phyloP scores from a whole-genome alignment of 2,797 vertebrate species.

The Alectoris magna region DNA sequence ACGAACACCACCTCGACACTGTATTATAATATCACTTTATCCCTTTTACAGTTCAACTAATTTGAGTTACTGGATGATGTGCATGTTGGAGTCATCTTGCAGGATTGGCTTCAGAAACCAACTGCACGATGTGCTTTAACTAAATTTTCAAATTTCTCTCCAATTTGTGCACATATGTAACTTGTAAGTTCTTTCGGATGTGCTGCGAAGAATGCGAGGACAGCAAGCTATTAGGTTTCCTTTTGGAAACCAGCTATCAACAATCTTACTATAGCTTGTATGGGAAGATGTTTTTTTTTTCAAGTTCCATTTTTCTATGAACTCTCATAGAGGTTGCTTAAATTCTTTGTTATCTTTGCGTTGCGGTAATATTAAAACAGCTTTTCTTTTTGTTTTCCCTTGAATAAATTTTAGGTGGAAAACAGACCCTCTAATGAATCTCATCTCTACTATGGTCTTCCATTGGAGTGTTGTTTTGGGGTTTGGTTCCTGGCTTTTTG shows the following conservation, averaged over 20 bases:
- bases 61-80: background rate
- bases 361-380: background rate
- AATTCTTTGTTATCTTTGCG: background rate
- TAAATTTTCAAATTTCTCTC: background rate
- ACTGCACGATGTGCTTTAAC: background rate
- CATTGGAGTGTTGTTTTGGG: background rate
- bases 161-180: background rate
- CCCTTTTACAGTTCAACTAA: background rate
- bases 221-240: background rate
- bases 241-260: background rate
- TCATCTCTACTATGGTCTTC: background rate
- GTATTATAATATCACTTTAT: background rate
- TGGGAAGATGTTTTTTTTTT: background rate
- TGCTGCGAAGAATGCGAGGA: background rate
- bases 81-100: background rate
- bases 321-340: background rate
- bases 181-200: background rate
- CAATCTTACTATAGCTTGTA: background rate
- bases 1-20: background rate
- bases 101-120: background rate
- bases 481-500: background rate
- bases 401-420: background rate
- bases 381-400: background rate
- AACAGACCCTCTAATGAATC: background rate
- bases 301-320: background rate